Conservation (phyloP, 2,888 invertebrate species). For the Panopea generosa region DNA sequence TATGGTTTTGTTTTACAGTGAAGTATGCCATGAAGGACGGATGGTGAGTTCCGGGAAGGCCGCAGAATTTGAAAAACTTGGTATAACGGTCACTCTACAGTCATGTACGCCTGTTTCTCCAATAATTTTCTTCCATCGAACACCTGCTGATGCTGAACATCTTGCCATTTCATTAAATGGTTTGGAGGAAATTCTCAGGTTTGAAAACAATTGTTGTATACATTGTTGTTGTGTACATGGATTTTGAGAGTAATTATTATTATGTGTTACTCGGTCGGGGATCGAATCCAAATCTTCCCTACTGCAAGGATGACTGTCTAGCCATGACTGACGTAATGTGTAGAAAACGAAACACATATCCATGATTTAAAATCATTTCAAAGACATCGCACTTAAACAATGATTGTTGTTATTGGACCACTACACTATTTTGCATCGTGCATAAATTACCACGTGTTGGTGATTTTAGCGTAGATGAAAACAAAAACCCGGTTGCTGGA, state of each 20-base stretch:
- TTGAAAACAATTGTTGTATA: background rate
- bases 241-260: background rate
- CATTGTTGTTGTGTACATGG: background rate
- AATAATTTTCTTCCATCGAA: slow-evolving; percentile 51
- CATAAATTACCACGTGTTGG: no score
- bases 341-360: no score
- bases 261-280: no score
- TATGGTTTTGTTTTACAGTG: slow-evolving; percentile 43
- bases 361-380: no score
- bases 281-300: no score
- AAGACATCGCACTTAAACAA: no score
- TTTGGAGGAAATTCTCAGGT: slow-evolving; percentile 60
- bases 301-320: no score
- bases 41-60: slow-evolving; percentile 29
- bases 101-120: slow-evolving; percentile 24
- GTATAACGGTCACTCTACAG: slow-evolving; percentile 29
- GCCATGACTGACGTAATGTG: no score
- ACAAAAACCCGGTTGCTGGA: no score
- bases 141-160: slow-evolving; percentile 42
- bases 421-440: no score
- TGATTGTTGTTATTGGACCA: no score
- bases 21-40: slow-evolving; percentile 44
- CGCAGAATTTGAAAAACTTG: slow-evolving; percentile 37
- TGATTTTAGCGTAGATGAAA: no score
- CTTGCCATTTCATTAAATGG: slow-evolving; percentile 42